Base-by-base conservation (phyloP, 2,888 invertebrate genomes). In the Oscheius myriophilus region DNA sequence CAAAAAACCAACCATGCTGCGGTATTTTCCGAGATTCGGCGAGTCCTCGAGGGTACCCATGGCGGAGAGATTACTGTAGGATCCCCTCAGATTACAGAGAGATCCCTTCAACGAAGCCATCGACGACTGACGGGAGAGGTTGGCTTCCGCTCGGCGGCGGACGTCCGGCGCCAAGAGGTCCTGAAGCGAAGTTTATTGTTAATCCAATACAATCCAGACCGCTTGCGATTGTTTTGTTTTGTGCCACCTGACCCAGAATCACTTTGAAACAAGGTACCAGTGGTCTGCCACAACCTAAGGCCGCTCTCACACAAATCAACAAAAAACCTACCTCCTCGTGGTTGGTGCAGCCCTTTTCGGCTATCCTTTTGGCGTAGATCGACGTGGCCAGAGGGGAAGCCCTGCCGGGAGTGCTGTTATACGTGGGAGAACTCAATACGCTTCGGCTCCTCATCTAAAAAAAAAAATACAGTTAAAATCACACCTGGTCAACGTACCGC, bases 1-100 rank as follows among this genome's bases (percentile, higher is more conserved):
- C n/a, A n/a, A n/a, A 45, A 14, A 18, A 26, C 61, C 25, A 21
- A 68, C 68, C 68, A 68, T 68, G 55, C 68, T 68, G n/a, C 57
- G 45, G 46, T 55, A 68, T 46, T 57, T 53, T 12, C 52, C 52
- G 16, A 67, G 39, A 67, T 59, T 57, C 11, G 68, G 68, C 11
- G 62, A 62, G 16, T 63, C 62, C 11, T 53, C 54, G 12, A 25
- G 23, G 16, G 16, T 62, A n/a, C 9, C n/a, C 9, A 25, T 43
- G 23, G 55, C 23, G 49, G 54, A 42, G 3, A 68, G 55, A 42
- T 68, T 68, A n/a, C 21, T 18, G 18, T 23, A 23, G 1, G 68
- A 68, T 21, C 55, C 68, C 21, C 68, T 52, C 7, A 68, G 43
- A 57, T 63, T 63, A 16, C 39, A 46, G 3, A 68, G 46, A 9